phyloP scores from a whole-genome alignment of 2,113 vertebrate genomes.

The Dissostichus mawsoni region DNA sequence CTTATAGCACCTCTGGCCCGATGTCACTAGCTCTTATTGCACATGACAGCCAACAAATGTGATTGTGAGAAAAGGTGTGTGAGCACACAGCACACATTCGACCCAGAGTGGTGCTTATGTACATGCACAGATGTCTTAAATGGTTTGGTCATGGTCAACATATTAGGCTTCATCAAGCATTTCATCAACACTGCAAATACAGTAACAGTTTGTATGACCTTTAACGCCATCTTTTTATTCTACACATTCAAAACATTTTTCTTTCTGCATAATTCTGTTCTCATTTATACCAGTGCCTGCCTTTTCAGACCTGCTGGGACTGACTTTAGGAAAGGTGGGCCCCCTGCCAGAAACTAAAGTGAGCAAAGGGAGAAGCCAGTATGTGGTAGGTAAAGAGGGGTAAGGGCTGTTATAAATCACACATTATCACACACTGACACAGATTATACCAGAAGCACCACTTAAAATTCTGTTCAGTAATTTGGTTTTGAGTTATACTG shows the following conservation, averaged over 20 bases:
- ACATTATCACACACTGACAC: not conserved
- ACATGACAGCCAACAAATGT: slow-evolving; percentile 42
- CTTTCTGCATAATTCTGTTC: not conserved
- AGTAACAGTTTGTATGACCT: not conserved
- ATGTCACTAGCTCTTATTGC: slow-evolving; percentile 35
- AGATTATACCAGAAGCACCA: not conserved
- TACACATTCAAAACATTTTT: not conserved
- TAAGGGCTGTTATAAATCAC: not conserved
- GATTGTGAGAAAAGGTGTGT: slow-evolving; percentile 32
- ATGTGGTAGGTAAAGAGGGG: not conserved
- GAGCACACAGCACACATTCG: not conserved
- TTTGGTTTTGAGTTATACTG: not conserved
- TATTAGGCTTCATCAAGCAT: not conserved
- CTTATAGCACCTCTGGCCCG: slow-evolving; percentile 28
- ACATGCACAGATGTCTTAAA: not conserved
- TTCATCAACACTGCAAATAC: not conserved
- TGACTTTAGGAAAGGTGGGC: not conserved
- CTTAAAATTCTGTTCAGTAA: not conserved
- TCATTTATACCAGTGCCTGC: slow-evolving; percentile 14
- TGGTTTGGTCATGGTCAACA: not conserved
- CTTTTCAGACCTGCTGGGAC: not conserved
- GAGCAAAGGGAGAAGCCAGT: slow-evolving; percentile 15
- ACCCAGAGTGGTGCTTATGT: not conserved
- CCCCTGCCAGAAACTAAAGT: slow-evolving; percentile 11
- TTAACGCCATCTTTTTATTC: not conserved